phyloP scores from a whole-genome alignment of 2,113 vertebrate genomes.

The Nothoprocta perdicaria region DNA sequence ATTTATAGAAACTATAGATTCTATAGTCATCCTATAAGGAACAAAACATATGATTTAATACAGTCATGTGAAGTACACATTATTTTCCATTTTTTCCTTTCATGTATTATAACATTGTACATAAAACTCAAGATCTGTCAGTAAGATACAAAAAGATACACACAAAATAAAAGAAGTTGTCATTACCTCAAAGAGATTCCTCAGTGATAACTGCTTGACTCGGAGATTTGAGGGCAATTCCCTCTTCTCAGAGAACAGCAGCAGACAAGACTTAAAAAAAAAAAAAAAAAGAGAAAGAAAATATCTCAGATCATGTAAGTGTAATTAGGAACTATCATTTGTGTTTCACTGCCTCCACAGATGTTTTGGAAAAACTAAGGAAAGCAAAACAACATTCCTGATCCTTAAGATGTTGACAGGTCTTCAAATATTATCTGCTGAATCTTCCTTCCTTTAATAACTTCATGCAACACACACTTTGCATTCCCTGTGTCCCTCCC shows the following conservation, averaged over 20 bases:
- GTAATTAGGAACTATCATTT: not conserved
- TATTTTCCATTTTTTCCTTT: not conserved
- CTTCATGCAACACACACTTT: not conserved
- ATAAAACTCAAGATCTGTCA: not conserved
- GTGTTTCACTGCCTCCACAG: not conserved
- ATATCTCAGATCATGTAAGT: not conserved
- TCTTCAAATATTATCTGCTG: not conserved
- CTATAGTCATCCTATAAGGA: not conserved
- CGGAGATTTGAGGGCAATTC: slow-evolving; percentile 65
- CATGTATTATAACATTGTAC: not conserved
- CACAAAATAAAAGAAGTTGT: not conserved
- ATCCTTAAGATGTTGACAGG: not conserved
- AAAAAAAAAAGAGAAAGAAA: not conserved
- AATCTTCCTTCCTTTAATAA: not conserved
- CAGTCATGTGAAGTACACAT: not conserved
- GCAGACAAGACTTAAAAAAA: slow-evolving; percentile 72
- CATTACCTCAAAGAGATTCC: slow-evolving; percentile 79
- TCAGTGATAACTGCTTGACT: slow-evolving; percentile 76
- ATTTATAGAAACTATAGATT: not conserved
- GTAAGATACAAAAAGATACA: not conserved
- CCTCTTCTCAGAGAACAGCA: slow-evolving; percentile 63
- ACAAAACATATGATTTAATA: not conserved
- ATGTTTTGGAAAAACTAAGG: not conserved
- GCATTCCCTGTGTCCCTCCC: not conserved
- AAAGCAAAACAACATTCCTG: not conserved